These are phyloP conservation scores for Chloroceryle aenea DNA, from an alignment of 2,113 vertebrate species.

Conservation along the genomic window DNA sequence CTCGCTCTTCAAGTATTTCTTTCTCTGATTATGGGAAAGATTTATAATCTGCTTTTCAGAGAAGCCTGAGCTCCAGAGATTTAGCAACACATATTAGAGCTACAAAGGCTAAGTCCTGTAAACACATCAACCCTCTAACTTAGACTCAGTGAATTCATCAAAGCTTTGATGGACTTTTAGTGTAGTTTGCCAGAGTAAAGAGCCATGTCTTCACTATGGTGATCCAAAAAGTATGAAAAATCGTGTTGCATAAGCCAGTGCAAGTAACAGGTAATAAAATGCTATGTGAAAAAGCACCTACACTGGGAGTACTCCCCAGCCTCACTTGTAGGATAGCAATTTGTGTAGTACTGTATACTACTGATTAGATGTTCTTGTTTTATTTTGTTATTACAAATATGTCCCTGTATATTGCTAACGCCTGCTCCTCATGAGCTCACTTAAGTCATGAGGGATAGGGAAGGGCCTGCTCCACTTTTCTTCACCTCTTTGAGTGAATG, in stretches of 20 bases:
- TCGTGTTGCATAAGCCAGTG: fast-evolving
- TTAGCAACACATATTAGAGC: background rate
- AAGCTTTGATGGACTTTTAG: background rate
- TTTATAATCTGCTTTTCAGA: background rate
- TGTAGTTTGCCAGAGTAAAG: background rate
- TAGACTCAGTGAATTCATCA: background rate
- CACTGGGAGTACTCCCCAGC: background rate
- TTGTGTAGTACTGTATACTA: background rate
- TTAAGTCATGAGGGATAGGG: background rate
- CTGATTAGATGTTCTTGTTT: background rate
- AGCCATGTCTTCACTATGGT: background rate
- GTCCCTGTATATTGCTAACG: background rate
- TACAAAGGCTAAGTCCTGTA: background rate
- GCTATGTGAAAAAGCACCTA: background rate
- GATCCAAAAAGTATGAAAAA: background rate
- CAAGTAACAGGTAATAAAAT: background rate
- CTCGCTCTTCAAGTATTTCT: background rate
- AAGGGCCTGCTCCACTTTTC: background rate
- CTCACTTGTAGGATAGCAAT: background rate
- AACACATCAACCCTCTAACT: background rate
- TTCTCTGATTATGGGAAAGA: background rate
- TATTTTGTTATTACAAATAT: background rate
- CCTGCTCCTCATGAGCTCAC: background rate
- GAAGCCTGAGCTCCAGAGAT: background rate
- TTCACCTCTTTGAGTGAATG: background rate